These are phyloP conservation scores for Cephalotes varians DNA, from an alignment of 2,888 invertebrate species.

Conservation along the genomic window DNA sequence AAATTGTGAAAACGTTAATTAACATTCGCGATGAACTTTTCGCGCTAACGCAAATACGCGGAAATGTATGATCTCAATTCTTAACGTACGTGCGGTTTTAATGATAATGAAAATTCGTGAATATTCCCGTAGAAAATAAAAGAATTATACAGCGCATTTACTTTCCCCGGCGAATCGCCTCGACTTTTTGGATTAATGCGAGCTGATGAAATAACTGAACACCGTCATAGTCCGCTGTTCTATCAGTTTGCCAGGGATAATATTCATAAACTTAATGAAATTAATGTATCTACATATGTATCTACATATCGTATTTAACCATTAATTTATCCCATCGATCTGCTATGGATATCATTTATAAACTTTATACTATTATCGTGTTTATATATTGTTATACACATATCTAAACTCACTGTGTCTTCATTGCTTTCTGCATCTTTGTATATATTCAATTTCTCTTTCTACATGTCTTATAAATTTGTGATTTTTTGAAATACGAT, in stretches of 20 bases:
- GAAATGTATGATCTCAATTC: constrained; percentile 33
- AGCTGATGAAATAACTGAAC: constrained; percentile 33
- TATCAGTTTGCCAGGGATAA: constrained; percentile 38
- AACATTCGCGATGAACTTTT: constrained; percentile 30
- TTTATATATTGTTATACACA: too few relatives aligned
- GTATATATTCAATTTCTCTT: not conserved
- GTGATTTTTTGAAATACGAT: not conserved
- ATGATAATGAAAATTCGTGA: constrained; percentile 43
- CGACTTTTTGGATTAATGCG: constrained; percentile 39
- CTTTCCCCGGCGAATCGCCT: constrained; percentile 14
- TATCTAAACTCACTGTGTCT: not conserved
- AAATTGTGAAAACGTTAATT: constrained; percentile 51
- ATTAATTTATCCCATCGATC: constrained; percentile 29
- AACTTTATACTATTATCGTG: not conserved
- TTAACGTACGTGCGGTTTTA: constrained; percentile 34
- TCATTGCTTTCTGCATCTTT: not conserved
- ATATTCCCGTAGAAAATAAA: constrained; percentile 20
- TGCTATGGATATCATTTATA: constrained; percentile 28
- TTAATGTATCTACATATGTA: constrained; percentile 32
- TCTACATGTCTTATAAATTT: not conserved
- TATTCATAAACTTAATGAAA: constrained; percentile 48
- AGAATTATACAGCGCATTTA: constrained; percentile 29
- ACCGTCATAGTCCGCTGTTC: not conserved
- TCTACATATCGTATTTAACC: constrained; percentile 28
- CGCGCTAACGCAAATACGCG: constrained; percentile 25